Conservation (phyloP, 2,888 invertebrate species). For the Rotaria socialis region DNA sequence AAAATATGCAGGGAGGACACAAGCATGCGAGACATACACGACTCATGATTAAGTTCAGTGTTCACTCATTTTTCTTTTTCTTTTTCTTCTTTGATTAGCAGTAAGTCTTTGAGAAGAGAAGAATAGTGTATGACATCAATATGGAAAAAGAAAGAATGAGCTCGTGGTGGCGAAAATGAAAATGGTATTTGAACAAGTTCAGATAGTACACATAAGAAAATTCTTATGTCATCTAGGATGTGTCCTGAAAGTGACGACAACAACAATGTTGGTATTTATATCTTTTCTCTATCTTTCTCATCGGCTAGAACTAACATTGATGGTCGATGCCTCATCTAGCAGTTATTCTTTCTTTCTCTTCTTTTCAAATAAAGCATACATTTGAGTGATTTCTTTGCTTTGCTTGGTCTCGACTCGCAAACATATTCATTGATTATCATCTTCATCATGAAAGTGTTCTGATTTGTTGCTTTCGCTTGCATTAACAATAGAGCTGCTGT, state of each 20-base stretch:
- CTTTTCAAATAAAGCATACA: not conserved
- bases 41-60: constrained; percentile 36
- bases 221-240: not conserved
- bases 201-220: not conserved
- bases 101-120: not conserved
- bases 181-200: not conserved
- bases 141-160: not conserved
- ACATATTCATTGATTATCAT: not conserved
- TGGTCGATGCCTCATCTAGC: not conserved
- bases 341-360: not conserved
- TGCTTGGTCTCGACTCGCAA: not conserved
- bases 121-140: not conserved
- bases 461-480: not conserved
- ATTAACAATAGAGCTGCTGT: not conserved
- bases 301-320: not conserved
- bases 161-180: not conserved
- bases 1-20: not conserved
- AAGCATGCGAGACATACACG: constrained; percentile 8
- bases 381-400: not conserved
- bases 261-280: not conserved
- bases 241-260: not conserved
- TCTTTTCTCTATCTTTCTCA: not conserved
- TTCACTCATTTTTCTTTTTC: not conserved
- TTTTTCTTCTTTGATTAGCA: not conserved
- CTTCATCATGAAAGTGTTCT: not conserved